Percentiles rank a stretch among this genome's conserved stretches.
phyloP scores from a whole-genome alignment of 2,888 invertebrate genomes.

The Sinelater perroti region DNA sequence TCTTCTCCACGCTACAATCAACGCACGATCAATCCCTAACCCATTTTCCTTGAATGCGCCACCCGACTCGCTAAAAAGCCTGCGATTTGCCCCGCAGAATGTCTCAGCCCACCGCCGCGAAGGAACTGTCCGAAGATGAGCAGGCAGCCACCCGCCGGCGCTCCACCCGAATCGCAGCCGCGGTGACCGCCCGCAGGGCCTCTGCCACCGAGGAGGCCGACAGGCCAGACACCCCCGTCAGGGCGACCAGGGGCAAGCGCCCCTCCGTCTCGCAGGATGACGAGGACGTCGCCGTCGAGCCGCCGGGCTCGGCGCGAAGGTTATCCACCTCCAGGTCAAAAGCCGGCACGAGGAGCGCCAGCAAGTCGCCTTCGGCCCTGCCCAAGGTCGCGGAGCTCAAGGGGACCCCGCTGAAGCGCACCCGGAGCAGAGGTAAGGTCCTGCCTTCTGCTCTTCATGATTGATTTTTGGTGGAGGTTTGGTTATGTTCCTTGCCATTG shows the following conservation, averaged over 20 bases:
- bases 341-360: conserved; percentile 24
- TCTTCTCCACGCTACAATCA: too few species aligned
- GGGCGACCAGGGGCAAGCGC: conserved; percentile 29
- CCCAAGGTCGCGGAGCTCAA: not conserved
- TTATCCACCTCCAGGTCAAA: not conserved
- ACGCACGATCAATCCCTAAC: not conserved
- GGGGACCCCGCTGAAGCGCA: not conserved
- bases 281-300: not conserved
- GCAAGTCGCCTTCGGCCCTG: conserved; percentile 37
- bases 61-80: not conserved
- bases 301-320: not conserved
- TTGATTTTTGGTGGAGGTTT: not conserved
- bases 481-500: not conserved
- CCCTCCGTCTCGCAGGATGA: conserved; percentile 33
- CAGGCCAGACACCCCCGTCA: conserved; percentile 22
- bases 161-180: conserved; percentile 29
- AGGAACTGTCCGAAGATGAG: conserved; percentile 22
- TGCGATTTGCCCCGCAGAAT: not conserved
- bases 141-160: conserved; percentile 23
- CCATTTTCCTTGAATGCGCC: not conserved
- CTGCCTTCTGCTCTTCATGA: too few species aligned
- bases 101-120: conserved; percentile 17
- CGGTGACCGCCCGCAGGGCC: conserved; percentile 25
- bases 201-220: conserved; percentile 32
- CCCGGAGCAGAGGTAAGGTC: conserved; percentile 14